Evolutionary conservation across 1,140 invertebrate genomes (phyloP).

Genomic region (Orchesella cincta): DNA sequence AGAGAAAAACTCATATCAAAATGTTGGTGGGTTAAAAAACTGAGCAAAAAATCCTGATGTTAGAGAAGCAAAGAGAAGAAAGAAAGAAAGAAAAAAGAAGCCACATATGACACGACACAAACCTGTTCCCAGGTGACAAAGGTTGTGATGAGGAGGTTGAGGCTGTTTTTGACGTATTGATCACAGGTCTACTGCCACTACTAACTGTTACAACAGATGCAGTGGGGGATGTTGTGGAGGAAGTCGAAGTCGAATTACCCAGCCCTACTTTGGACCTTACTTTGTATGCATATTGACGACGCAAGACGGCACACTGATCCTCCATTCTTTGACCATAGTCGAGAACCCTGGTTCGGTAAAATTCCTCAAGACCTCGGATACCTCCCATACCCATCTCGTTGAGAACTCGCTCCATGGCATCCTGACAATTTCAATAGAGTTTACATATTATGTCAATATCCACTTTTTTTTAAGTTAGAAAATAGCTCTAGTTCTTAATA

Average conservation of each 20-base stretch:
- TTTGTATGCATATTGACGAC: slow-evolving; percentile 24
- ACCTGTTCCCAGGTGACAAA: slow-evolving; percentile 32
- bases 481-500: neutral
- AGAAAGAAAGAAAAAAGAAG: neutral
- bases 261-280: slow-evolving; percentile 29
- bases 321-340: slow-evolving; percentile 26
- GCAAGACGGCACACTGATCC: neutral
- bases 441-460: too few relatives aligned
- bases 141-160: slow-evolving; percentile 11
- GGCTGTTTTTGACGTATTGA: neutral
- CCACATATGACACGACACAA: slow-evolving; percentile 29
- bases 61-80: neutral
- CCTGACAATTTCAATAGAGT: too few relatives aligned
- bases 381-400: slow-evolving; percentile 38
- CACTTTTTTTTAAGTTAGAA: too few relatives aligned
- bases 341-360: slow-evolving; percentile 31
- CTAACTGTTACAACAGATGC: neutral
- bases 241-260: neutral
- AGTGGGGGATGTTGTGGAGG: neutral
- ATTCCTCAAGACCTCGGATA: slow-evolving; percentile 38
- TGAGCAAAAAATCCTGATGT: too few relatives aligned
- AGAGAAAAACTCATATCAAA: too few relatives aligned
- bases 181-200: neutral
- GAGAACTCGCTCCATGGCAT: slow-evolving; percentile 41
- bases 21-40: too few relatives aligned